phyloP scores from a whole-genome alignment of 2,797 vertebrate species.

The Trichosurus vulpecula region DNA sequence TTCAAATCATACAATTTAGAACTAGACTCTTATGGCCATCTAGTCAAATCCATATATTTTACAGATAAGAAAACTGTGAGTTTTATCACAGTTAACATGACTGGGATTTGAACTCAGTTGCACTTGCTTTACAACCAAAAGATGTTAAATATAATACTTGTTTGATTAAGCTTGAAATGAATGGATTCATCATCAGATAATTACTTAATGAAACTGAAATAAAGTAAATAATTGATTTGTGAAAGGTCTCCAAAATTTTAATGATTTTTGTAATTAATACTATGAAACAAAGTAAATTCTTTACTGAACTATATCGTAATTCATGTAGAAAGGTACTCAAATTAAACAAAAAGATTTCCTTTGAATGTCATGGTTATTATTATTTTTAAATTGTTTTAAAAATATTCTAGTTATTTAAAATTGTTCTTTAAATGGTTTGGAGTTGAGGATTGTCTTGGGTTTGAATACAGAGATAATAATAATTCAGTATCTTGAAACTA shows the following conservation, averaged over 20 bases:
- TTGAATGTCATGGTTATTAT: not conserved
- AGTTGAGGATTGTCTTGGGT: not conserved
- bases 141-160: not conserved
- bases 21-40: not conserved
- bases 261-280: not conserved
- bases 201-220: not conserved
- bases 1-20: not conserved
- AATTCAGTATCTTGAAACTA: not conserved
- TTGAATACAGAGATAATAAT: constrained; percentile 1
- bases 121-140: not conserved
- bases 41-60: not conserved
- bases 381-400: not conserved
- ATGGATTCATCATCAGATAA: not conserved
- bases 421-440: not conserved
- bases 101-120: not conserved
- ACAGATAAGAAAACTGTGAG: not conserved
- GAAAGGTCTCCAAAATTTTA: not conserved
- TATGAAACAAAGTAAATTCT: not conserved
- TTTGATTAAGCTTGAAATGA: not conserved
- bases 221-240: not conserved
- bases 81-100: not conserved
- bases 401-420: not conserved
- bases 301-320: not conserved
- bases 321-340: not conserved
- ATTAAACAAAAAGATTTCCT: not conserved